Conservation (phyloP, 2,797 vertebrate genomes). For the Numenius phaeopus region DNA sequence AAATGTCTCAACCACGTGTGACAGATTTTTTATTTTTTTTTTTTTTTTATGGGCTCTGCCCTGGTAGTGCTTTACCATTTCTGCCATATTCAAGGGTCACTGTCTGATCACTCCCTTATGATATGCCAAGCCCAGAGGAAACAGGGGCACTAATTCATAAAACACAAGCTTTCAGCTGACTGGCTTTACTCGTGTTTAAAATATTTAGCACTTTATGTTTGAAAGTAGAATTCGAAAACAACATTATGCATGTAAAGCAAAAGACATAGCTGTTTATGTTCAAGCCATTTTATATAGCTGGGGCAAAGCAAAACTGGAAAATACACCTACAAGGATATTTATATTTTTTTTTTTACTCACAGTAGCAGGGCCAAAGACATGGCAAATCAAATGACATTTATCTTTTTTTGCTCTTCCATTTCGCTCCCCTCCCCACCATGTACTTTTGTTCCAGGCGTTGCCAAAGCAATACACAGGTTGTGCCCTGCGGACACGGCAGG, state of each 20-base stretch:
- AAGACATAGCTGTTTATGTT: neutral
- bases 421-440: fast-evolving
- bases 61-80: neutral
- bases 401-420: fast-evolving
- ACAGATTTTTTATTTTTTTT: too few species aligned
- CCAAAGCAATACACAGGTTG: fast-evolving
- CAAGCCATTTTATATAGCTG: neutral
- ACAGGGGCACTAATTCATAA: neutral
- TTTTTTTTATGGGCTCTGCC: neutral
- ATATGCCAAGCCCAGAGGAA: neutral
- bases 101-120: neutral
- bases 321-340: neutral
- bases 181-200: neutral
- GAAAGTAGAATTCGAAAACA: neutral
- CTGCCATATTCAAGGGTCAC: neutral
- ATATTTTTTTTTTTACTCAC: neutral
- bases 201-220: neutral
- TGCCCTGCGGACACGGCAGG: fast-evolving
- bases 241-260: neutral
- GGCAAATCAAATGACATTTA: neutral
- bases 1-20: fast-evolving
- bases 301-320: neutral
- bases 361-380: neutral
- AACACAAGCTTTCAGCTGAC: neutral
- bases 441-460: neutral